These are phyloP conservation scores for Varroa destructor DNA, from an alignment of 1,140 invertebrate genomes.

Conservation along the genomic window DNA sequence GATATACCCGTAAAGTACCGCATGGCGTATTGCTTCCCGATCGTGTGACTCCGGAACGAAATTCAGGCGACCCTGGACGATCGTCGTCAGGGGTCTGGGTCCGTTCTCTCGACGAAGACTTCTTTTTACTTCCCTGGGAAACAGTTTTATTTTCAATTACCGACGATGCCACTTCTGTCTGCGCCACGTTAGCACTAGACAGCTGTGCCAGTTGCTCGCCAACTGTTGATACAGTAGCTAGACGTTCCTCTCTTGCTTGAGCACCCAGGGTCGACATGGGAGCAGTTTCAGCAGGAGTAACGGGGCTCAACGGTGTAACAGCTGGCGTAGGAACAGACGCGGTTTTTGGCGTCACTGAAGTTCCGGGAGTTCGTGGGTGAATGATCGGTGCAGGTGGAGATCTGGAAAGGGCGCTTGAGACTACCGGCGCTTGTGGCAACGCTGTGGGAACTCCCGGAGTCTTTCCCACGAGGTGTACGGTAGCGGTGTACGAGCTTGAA, in stretches of 20 bases:
- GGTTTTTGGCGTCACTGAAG: background rate
- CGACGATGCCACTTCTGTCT: background rate
- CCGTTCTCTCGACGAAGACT: background rate
- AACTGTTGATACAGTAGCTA: slow-evolving; percentile 12
- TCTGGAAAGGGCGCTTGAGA: too few relatives aligned
- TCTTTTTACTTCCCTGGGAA: background rate
- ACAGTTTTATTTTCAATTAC: background rate
- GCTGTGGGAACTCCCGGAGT: background rate
- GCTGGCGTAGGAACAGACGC: background rate
- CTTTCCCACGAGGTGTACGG: slow-evolving; percentile 12
- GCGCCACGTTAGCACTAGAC: background rate
- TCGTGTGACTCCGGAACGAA: slow-evolving; percentile 13
- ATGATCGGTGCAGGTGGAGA: too few relatives aligned
- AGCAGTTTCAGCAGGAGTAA: too few relatives aligned
- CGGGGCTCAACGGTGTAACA: too few relatives aligned
- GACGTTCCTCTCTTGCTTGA: background rate
- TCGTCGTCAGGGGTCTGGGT: background rate
- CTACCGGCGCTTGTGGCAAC: background rate
- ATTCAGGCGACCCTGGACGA: slow-evolving; percentile 4
- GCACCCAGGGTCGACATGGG: too few relatives aligned
- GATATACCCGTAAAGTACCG: slow-evolving; percentile 10
- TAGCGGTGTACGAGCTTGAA: slow-evolving; percentile 3
- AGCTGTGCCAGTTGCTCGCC: slow-evolving; percentile 12
- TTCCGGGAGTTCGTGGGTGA: background rate
- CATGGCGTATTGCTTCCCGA: slow-evolving; percentile 7